These are phyloP conservation scores for Crocuta crocuta DNA, from an alignment of 2,113 vertebrate genomes.

Conservation along the genomic window DNA sequence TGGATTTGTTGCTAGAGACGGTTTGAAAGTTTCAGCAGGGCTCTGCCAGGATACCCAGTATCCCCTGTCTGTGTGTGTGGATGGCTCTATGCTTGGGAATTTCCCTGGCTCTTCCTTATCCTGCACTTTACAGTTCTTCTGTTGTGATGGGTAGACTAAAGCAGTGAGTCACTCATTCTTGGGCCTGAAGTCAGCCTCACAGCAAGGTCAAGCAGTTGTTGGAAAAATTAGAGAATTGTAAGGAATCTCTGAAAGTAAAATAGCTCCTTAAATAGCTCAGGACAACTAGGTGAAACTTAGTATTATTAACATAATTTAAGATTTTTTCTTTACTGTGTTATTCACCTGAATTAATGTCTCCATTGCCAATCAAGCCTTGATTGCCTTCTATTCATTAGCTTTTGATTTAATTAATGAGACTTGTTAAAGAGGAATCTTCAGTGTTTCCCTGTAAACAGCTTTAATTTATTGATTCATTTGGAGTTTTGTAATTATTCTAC, in stretches of 20 bases:
- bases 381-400: conserved; percentile 80
- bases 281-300: not conserved
- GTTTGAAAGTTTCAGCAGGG: not conserved
- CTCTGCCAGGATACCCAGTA: not conserved
- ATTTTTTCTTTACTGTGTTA: conserved; percentile 21
- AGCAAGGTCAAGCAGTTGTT: not conserved
- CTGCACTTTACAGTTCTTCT: not conserved
- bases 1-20: not conserved
- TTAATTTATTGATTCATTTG: conserved; percentile 75
- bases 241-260: conserved; percentile 27
- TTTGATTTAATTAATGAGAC: conserved; percentile 81
- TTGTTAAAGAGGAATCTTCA: conserved; percentile 73
- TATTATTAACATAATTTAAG: conserved; percentile 11
- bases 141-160: not conserved
- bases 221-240: not conserved
- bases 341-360: conserved; percentile 74
- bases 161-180: not conserved
- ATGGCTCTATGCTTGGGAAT: not conserved
- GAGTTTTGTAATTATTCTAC: conserved; percentile 51
- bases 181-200: not conserved
- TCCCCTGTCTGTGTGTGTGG: not conserved
- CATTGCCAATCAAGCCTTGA: conserved; percentile 76
- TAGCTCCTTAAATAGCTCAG: not conserved
- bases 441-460: conserved; percentile 77
- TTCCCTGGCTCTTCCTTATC: not conserved